Evolutionary conservation across 53 echinoderm and acorn worm genomes (phyloP), one percentile per base, ranked within the genome.

Genomic region (Hippasteria phrygiana): DNA sequence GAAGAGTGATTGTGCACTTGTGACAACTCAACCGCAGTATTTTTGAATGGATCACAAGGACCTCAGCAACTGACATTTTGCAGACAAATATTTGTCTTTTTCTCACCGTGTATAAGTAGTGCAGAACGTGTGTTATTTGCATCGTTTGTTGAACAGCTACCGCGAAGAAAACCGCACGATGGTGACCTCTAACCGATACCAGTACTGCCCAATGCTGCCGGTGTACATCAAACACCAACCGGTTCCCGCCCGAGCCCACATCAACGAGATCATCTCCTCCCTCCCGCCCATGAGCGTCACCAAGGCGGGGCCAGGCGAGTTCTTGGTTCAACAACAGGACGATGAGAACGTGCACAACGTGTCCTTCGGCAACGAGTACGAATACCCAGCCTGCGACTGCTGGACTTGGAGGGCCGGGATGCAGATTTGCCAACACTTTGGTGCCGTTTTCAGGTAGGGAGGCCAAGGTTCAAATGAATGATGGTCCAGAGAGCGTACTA

Each of bases 361-460:
- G 22, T 75, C 53, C 75, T 93, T 91, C 36, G 93, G 93, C 45
- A 77, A 16, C 16, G 91, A 76, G 83, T 43, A 46, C 28, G 42
- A 50, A 66, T 93, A 70, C 62, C 93, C 93, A 0, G 88, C 83
- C 5, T 93, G 93, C 43, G 62, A 73, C 26, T 93, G 93, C 62
- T 82, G 83, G 55, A 62, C 62, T 11, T 93, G 93, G 93, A 43
- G 12, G 7, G 43, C 38, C n/a, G 62, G 56, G 8, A 71, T 51
- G 73, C 75, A 90, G 56, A 77, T 90, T 37, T 93, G 93, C 32
- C 43, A 90, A 31, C 93, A 93, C 78, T 93, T 93, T 18, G 87
- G 88, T 47, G 88, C 88, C 38, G 71, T 93, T 50, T 93, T 93
- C 56, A 75, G n/a, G n/a, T n/a, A n/a, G n/a, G n/a, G n/a, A n/a